Percentiles rank a stretch among this genome's conserved stretches.
Evolutionary conservation across 2,888 invertebrate species (phyloP).

Genomic region (Hypomecis punctinalis): DNA sequence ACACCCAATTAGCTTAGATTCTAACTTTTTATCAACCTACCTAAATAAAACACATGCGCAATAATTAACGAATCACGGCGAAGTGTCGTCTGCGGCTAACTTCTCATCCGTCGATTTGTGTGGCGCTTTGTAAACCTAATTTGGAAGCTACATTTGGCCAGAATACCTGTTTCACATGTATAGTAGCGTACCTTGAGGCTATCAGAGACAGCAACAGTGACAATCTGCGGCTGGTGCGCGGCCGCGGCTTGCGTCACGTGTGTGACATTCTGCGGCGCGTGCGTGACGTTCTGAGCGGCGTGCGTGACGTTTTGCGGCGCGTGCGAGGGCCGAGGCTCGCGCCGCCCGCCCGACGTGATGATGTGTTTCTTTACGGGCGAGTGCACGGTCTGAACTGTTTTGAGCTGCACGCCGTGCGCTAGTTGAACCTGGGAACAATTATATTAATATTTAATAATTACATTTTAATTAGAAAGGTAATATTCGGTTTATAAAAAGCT

Average conservation of each 20-base stretch:
- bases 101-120: too few relatives aligned
- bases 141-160: too few relatives aligned
- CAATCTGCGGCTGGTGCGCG: constrained; percentile 61
- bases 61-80: too few relatives aligned
- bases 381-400: constrained; percentile 69
- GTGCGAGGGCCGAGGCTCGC: constrained; percentile 48
- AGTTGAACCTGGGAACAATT: constrained; percentile 47
- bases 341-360: constrained; percentile 64
- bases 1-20: too few relatives aligned
- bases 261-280: neutral
- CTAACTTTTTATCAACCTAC: too few relatives aligned
- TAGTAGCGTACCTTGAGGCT: constrained; percentile 62
- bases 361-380: constrained; percentile 78
- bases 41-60: too few relatives aligned
- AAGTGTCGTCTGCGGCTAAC: too few relatives aligned
- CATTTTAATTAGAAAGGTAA: too few relatives aligned
- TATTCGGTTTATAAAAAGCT: too few relatives aligned
- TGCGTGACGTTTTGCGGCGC: neutral
- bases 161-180: neutral
- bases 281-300: neutral
- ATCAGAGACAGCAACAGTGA: constrained; percentile 74
- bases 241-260: constrained; percentile 17
- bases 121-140: too few relatives aligned
- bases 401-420: constrained; percentile 66
- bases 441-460: too few relatives aligned